Base-by-base conservation (phyloP, 2,113 vertebrate species). In the Dromiciops gliroides region DNA sequence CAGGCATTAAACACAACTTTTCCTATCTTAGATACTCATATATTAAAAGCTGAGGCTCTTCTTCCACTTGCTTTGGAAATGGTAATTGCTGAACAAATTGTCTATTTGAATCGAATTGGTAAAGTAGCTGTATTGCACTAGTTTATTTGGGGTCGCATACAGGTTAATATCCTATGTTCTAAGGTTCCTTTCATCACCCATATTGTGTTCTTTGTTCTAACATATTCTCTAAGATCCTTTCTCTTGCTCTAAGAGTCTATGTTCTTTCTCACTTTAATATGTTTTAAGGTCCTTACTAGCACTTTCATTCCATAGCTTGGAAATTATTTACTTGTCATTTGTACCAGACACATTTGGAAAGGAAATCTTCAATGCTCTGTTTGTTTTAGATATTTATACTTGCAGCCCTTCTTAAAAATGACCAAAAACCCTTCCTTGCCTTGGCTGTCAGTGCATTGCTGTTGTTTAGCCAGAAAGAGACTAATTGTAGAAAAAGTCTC, bases 391-490 rank as follows among this genome's bases (percentile, higher is more conserved):
- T 97, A 97, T 96, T 37, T 44, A 94, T 98, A 97, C 93, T 95
- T 95, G 25, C 94, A 97, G 97, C 95, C 95, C 91, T 96, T 95
- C 94, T 97, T 96, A 93, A 96, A 96, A 97, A 92, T 75, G 95
- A 96, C 90, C 96, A 95, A 91, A 93, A 14, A 52, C 56, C 92
- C 97, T 98, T 98, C 95, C 95, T 96, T 94, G 97, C 96, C 96
- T 97, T 96, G 95, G 91, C 98, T 98, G 97, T 94, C 95, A 93
- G 31, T 98, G 97, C 97, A 95, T 97, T 98, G 97, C 97, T 98
- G 90, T 96, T 98, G 93, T 99, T 98, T 98, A 98, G 98, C 98
- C 98, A 98, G 98, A 98, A 98, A 98, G 97, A 98, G 98, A 97
- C 97, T 97, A 97, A 96, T 95, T 97, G 94, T 96, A 98, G 98